Conservation (phyloP, 2,888 invertebrate genomes). For the Timandra comae region DNA sequence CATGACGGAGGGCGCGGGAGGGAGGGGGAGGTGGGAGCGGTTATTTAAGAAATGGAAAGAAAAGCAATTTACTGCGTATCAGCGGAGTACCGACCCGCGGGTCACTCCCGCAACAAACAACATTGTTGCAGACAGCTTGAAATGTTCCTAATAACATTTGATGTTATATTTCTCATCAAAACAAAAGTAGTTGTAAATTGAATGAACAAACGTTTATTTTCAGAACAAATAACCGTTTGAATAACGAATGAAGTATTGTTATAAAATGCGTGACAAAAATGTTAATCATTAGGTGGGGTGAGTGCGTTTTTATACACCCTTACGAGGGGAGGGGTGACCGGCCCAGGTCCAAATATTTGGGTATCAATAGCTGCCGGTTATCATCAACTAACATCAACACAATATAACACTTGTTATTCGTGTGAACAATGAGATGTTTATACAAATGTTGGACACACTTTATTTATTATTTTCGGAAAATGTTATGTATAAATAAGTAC, state of each 20-base stretch:
- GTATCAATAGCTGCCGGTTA: conserved; percentile 34
- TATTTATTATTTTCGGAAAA: too few species aligned
- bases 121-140: conserved; percentile 32
- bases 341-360: conserved; percentile 52
- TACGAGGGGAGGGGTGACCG: conserved; percentile 40
- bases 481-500: too few species aligned
- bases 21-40: conserved; percentile 33
- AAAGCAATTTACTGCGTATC: conserved; percentile 73
- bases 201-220: not conserved
- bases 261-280: conserved; percentile 47
- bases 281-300: conserved; percentile 56
- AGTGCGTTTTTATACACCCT: conserved; percentile 49
- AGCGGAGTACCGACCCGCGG: conserved; percentile 51
- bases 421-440: too few species aligned
- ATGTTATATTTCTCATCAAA: not conserved
- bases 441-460: too few species aligned
- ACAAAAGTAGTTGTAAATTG: not conserved
- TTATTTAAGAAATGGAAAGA: conserved; percentile 71
- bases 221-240: conserved; percentile 25
- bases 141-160: not conserved
- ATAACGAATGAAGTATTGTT: conserved; percentile 23
- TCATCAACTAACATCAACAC: conserved; percentile 8
- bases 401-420: too few species aligned
- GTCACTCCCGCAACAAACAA: conserved; percentile 55
- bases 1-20: conserved; percentile 28